A percentile compares a stretch with the other conserved stretches of the same genome.
These are phyloP conservation scores for Sebastes hubbsi DNA, from an alignment of 2,797 vertebrate genomes.

Conservation along the genomic window DNA sequence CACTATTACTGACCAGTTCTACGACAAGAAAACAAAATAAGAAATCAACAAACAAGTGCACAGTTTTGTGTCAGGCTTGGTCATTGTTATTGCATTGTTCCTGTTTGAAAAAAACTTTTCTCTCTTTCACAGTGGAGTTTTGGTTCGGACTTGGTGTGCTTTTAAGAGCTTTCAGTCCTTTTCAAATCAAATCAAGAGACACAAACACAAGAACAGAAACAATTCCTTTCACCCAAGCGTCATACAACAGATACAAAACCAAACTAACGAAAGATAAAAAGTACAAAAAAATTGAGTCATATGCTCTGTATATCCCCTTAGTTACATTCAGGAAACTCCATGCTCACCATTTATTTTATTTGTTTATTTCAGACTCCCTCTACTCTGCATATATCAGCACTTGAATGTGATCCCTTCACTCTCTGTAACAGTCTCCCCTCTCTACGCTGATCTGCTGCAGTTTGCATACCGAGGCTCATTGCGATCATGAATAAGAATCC, in stretches of 20 bases:
- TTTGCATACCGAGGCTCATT: constrained; percentile 10
- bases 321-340: background rate
- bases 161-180: background rate
- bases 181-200: background rate
- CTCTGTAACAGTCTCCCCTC: background rate
- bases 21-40: background rate
- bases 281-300: background rate
- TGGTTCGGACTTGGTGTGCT: background rate
- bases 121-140: background rate
- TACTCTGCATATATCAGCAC: background rate
- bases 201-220: background rate
- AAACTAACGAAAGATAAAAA: background rate
- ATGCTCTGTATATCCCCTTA: background rate
- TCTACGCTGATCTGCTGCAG: background rate
- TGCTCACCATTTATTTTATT: background rate
- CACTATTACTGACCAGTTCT: background rate
- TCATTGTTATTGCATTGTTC: background rate
- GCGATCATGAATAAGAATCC: constrained; percentile 11
- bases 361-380: background rate
- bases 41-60: background rate
- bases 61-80: background rate
- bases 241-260: background rate
- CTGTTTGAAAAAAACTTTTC: background rate
- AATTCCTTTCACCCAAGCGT: background rate
- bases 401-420: background rate